These are phyloP conservation scores for Apodemia mormo DNA, from an alignment of 2,888 invertebrate genomes.

Conservation along the genomic window DNA sequence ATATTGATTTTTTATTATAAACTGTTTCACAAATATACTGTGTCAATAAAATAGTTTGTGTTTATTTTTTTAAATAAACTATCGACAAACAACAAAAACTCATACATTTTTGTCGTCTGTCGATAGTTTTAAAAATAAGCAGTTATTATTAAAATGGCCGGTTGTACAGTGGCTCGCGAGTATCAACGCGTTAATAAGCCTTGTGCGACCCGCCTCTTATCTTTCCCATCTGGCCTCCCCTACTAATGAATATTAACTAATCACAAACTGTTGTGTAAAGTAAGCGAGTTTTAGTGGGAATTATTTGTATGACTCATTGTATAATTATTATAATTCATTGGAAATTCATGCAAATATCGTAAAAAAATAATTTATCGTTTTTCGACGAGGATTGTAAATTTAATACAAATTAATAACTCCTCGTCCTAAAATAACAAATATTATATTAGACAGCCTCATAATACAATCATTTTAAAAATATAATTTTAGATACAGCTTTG, in stretches of 20 bases:
- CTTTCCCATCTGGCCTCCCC: conserved; percentile 66
- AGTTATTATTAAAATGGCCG: conserved; percentile 2
- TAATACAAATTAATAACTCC: not conserved
- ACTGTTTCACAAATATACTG: too few species aligned
- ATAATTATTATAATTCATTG: conserved; percentile 10
- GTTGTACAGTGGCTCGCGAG: conserved; percentile 30
- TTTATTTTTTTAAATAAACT: too few species aligned
- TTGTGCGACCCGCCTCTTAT: conserved; percentile 51
- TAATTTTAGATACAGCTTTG: too few species aligned
- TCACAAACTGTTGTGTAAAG: conserved; percentile 57
- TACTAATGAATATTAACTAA: conserved; percentile 79
- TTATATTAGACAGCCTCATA: too few species aligned
- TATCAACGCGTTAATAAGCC: conserved; percentile 49
- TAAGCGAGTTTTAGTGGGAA: conserved; percentile 52
- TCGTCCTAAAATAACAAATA: too few species aligned
- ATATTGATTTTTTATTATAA: too few species aligned
- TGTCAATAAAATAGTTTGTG: too few species aligned
- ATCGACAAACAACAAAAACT: too few species aligned
- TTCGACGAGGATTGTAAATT: not conserved
- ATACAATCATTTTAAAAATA: too few species aligned
- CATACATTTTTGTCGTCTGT: not conserved
- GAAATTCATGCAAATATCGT: not conserved
- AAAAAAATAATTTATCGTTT: not conserved
- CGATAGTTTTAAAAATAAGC: not conserved
- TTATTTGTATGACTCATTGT: conserved; percentile 62